Percentiles rank a stretch among this genome's conserved stretches.
Conservation (phyloP, 2,113 vertebrate genomes). For the Silurus glanis region DNA sequence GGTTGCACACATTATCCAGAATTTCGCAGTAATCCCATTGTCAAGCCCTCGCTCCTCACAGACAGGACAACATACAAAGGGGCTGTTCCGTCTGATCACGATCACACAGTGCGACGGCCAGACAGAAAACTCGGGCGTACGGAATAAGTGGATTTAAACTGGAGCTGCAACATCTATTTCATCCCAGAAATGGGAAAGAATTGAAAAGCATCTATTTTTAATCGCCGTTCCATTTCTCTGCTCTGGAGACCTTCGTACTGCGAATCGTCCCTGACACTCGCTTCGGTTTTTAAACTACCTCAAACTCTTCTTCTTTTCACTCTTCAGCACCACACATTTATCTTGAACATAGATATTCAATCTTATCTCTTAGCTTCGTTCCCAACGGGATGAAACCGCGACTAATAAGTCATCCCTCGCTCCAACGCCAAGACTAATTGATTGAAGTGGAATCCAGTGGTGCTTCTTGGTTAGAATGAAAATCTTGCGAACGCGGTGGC, state of each 20-base stretch:
- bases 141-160: conserved; percentile 53
- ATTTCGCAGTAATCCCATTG: conserved; percentile 6
- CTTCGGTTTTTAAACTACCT: background rate
- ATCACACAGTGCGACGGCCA: conserved; percentile 6
- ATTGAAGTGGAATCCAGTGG: conserved; percentile 3
- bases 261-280: background rate
- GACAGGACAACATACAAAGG: background rate
- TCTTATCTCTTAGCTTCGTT: background rate
- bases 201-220: conserved; percentile 58
- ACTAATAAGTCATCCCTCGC: conserved; percentile 9
- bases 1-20: conserved; percentile 11
- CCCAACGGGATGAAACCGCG: background rate
- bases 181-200: conserved; percentile 49
- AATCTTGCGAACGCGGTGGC: too few species aligned
- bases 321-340: background rate
- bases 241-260: conserved; percentile 44
- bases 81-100: background rate
- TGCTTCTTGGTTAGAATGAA: conserved; percentile 8
- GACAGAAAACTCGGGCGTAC: conserved; percentile 15
- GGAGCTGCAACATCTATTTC: conserved; percentile 40
- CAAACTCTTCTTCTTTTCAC: background rate
- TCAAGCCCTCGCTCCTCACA: conserved; percentile 6
- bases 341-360: background rate
- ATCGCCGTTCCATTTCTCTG: conserved; percentile 56
- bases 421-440: background rate